Evolutionary conservation across 2,113 vertebrate species (phyloP), one percentile per base, ranked within the genome.

Genomic region (Marmota flaviventris): DNA sequence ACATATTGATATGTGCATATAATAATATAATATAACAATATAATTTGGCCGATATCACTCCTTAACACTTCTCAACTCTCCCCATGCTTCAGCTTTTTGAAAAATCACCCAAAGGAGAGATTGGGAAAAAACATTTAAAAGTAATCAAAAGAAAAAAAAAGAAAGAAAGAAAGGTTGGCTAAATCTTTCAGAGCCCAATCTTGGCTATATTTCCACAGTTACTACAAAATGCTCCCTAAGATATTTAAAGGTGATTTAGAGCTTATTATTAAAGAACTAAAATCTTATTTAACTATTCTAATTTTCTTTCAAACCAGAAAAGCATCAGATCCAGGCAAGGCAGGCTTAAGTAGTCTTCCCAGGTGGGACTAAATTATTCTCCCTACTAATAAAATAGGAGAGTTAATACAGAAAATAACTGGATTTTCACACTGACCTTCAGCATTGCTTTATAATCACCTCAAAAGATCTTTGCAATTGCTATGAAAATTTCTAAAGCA

Each of bases 401-500:
- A 93, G 48, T 34, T 91, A 81, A 85, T 75, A 29, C 25, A 39
- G 39, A 92, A 91, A 85, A 73, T 61, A 93, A 87, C 1, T 67
- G 13, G 13, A 72, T 96, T 84, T 96, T 93, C 58, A 95, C 6
- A 77, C 25, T 75, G 42, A 79, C 58, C 76, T 56, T 94, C 29
- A 73, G 53, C 45, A 84, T 20, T 48, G 1, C 2, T 84, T 48
- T 84, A 48, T 65, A 78, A 67, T 27, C 22, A 92, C 84, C 77
- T 72, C 70, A 86, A 95, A 95, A 94, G 8, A 78, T 67, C 51
- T 86, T 53, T 86, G 24, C 12, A 63, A 77, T 42, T 83, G 27
- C 73, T 78, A n/a, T 61, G 81, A 95, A 75, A 89, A 98, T 94
- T 39, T 96, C 72, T 97, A 95, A 96, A 97, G 93, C 73, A 83